A percentile compares a stretch with the other conserved stretches of the same genome.
phyloP scores from a whole-genome alignment of 2,888 invertebrate species.

The Oxystoma pomonae region DNA sequence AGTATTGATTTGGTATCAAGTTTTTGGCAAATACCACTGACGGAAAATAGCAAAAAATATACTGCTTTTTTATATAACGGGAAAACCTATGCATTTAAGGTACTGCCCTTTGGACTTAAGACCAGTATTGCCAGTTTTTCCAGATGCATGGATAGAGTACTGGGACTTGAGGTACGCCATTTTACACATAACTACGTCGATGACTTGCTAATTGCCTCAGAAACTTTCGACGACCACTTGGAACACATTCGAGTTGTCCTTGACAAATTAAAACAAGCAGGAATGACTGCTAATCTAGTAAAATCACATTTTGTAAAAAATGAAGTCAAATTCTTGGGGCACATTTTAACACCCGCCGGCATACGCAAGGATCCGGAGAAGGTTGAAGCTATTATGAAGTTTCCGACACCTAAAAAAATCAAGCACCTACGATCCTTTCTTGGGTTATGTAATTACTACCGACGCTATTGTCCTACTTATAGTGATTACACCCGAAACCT shows the following conservation, averaged over 20 bases:
- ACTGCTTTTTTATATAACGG: too few species aligned
- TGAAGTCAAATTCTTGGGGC: conserved; percentile 29
- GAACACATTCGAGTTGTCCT: conserved; percentile 27
- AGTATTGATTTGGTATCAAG: too few species aligned
- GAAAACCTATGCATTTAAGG: too few species aligned
- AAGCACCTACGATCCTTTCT: conserved; percentile 21
- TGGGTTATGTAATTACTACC: conserved; percentile 24
- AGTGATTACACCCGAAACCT: conserved; percentile 16
- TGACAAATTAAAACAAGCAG: conserved; percentile 20
- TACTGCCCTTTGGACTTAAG: too few species aligned
- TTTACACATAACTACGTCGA: conserved; percentile 34
- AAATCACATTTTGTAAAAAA: conserved; percentile 28
- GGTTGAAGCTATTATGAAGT: conserved; percentile 17
- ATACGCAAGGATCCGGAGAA: conserved; percentile 28
- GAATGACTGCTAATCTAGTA: conserved; percentile 28
- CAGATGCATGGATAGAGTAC: conserved; percentile 15
- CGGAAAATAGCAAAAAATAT: too few species aligned
- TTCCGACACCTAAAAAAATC: conserved; percentile 16
- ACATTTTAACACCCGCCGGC: too few species aligned
- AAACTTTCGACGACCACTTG: conserved; percentile 26
- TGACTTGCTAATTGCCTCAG: conserved; percentile 33
- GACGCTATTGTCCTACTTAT: conserved; percentile 18
- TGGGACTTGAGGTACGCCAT: conserved; percentile 30
- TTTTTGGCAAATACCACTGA: too few species aligned
- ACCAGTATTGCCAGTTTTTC: conserved; percentile 26